Conservation (phyloP, 2,797 vertebrate genomes). For the Coregonus suidteri region DNA sequence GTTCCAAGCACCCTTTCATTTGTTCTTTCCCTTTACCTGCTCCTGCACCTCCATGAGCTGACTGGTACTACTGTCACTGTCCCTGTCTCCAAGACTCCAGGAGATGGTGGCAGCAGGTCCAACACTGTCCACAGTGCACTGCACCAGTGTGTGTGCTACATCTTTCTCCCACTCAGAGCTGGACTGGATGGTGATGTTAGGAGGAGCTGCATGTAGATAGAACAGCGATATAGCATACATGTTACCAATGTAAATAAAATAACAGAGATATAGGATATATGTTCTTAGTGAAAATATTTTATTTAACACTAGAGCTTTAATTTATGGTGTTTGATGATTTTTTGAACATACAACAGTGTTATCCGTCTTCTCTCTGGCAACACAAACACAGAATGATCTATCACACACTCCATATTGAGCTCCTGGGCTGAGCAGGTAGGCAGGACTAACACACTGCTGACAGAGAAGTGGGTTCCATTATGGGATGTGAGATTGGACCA, state of each 20-base stretch:
- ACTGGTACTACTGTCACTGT: conserved; percentile 21
- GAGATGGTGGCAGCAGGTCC: conserved; percentile 54
- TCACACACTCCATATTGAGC: conserved; percentile 64
- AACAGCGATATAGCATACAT: neutral
- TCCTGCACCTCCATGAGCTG: conserved; percentile 11
- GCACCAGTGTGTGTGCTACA: conserved; percentile 45
- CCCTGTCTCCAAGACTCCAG: conserved; percentile 55
- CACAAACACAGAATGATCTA: conserved; percentile 68
- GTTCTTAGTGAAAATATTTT: neutral
- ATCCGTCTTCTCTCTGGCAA: conserved; percentile 62
- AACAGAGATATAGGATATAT: neutral
- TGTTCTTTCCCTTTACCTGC: neutral
- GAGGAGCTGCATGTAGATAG: conserved; percentile 55
- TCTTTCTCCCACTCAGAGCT: conserved; percentile 54
- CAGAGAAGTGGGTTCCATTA: conserved; percentile 67
- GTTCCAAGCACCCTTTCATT: too few species aligned
- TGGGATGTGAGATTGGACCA: conserved; percentile 62
- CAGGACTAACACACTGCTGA: conserved; percentile 67
- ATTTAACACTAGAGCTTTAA: conserved; percentile 6
- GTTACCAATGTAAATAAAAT: neutral
- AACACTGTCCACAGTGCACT: conserved; percentile 62
- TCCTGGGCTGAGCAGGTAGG: conserved; percentile 62
- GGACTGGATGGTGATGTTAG: conserved; percentile 58
- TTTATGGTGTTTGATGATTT: conserved; percentile 40
- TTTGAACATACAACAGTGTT: conserved; percentile 66